Evolutionary conservation across 2,797 vertebrate genomes (phyloP).

Genomic region (Rhabdophis nuchalis): DNA sequence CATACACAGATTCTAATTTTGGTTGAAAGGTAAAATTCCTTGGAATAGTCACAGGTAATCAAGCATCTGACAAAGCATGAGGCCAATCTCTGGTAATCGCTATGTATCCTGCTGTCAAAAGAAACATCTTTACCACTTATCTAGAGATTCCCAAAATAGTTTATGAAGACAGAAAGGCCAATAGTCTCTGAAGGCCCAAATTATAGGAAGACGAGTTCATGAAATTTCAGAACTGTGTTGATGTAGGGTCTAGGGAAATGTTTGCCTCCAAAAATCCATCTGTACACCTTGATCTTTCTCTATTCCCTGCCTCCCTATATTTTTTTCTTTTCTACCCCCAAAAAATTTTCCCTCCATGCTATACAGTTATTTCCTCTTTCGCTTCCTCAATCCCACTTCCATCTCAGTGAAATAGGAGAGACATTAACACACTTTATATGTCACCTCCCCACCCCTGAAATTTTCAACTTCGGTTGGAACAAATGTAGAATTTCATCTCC

Average conservation of each 20-base stretch:
- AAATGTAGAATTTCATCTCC: not conserved
- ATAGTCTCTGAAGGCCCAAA: conserved; percentile 2
- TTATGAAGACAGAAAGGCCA: conserved; percentile 6
- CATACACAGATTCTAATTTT: conserved; percentile 37
- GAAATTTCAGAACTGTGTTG: not conserved
- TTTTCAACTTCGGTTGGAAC: not conserved
- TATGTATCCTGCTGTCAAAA: conserved; percentile 40
- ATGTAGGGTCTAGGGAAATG: not conserved
- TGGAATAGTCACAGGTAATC: conserved; percentile 41
- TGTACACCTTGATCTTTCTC: not conserved
- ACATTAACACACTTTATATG: not conserved
- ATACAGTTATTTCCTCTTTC: not conserved
- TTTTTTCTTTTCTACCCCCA: not conserved
- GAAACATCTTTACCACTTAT: conserved; percentile 52
- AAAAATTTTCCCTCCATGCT: not conserved
- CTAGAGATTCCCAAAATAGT: conserved; percentile 10
- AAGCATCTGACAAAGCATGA: conserved; percentile 47
- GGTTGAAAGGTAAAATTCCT: conserved; percentile 34
- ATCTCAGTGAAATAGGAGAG: not conserved
- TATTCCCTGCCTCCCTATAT: not conserved
- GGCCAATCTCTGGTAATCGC: conserved; percentile 37
- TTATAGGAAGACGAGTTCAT: not conserved
- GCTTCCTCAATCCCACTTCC: not conserved
- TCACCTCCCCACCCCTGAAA: not conserved
- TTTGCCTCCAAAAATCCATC: not conserved